Base-by-base conservation (phyloP, 2,797 vertebrate genomes). In the Sebastes vulpes region DNA sequence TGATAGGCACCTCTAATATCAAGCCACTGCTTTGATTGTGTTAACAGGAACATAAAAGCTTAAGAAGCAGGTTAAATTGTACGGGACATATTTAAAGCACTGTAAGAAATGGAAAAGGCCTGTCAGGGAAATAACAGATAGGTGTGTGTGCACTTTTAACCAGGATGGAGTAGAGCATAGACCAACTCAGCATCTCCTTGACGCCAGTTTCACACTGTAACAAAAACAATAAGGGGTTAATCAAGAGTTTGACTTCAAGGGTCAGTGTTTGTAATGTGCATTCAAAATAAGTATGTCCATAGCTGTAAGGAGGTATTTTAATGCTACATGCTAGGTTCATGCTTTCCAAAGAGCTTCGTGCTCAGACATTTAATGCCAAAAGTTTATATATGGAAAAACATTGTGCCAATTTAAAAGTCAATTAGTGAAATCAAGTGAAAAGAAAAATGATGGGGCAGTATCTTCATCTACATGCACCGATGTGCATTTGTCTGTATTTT, bases 311-410 rank as follows among this genome's bases (percentile, higher is more conserved):
- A 77, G 25, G 28, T 71, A 77, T 70, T 77, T 80, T 63, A 71
- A 71, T 38, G 72, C 72, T 89, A 85, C 74, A 83, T 65, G 61
- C 57, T 83, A 84, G 65, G 58, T 71, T 85, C 61, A 78, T 64
- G 82, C 75, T 92, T 88, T 92, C 77, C 66, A 81, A 81, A 78
- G 80, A 91, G 80, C 79, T 23, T 64, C 26, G 16, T 29, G 84
- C 85, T 93, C 87, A 56, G 52, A 82, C 59, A 79, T 79, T 80
- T 60, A 83, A 81, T 68, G 69, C 75, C 87, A 92, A 89, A 91
- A 58, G 60, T 89, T 73, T 75, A 29, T 71, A 28, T 69, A 68
- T 68, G 29, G 85, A 85, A 81, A 83, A 66, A 54, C 20, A 77
- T 60, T 79, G 85, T 86, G 88, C 85, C 83, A 89, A 72, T 85